phyloP scores from a whole-genome alignment of 2,113 vertebrate genomes.

The Strix uralensis region DNA sequence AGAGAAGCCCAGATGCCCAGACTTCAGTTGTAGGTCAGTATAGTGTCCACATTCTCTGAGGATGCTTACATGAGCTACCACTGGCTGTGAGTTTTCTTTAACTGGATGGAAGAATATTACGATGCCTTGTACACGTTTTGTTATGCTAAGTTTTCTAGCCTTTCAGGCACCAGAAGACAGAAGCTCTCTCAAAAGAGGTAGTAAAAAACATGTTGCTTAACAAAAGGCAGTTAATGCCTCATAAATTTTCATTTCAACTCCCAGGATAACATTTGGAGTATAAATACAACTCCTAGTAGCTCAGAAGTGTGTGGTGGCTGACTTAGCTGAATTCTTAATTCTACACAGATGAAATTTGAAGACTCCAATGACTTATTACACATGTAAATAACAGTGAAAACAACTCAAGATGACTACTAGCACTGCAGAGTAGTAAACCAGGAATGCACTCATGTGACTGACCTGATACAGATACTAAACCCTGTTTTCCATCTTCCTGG shows the following conservation, averaged over 20 bases:
- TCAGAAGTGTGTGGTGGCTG: neutral
- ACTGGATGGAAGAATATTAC: neutral
- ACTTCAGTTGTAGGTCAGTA: neutral
- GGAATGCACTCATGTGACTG: neutral
- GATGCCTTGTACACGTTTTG: neutral
- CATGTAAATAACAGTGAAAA: neutral
- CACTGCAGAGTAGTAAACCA: neutral
- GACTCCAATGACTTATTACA: neutral
- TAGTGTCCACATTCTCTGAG: fast-evolving
- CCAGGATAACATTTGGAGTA: neutral
- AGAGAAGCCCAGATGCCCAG: neutral
- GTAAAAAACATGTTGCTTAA: neutral
- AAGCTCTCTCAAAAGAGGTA: neutral
- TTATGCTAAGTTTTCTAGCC: neutral
- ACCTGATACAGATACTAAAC: neutral
- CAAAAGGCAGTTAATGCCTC: neutral
- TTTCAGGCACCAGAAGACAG: neutral
- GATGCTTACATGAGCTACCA: neutral
- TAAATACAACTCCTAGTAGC: neutral
- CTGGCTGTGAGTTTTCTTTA: neutral
- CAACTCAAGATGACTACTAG: neutral
- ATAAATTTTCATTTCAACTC: neutral
- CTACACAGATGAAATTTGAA: neutral
- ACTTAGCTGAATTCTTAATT: neutral
- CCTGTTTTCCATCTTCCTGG: neutral